These are phyloP conservation scores for Mimachlamys varia DNA, from an alignment of 2,888 invertebrate species.

Conservation along the genomic window DNA sequence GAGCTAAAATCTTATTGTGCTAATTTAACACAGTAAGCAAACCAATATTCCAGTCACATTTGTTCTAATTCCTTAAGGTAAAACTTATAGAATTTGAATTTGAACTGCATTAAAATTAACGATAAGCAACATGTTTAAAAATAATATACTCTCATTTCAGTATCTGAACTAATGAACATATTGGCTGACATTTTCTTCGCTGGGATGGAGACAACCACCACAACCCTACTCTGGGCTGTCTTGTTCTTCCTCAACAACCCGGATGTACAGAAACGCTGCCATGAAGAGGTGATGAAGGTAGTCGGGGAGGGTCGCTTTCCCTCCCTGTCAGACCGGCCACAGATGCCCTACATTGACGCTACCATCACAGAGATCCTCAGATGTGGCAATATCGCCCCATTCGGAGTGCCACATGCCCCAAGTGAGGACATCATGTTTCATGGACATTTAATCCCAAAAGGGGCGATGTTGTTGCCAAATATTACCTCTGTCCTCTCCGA, in stretches of 20 bases:
- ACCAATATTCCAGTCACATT: too few species aligned
- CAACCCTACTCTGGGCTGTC: conserved; percentile 46
- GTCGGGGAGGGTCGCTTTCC: conserved; percentile 1
- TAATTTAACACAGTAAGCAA: too few species aligned
- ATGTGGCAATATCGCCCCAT: background rate
- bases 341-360: conserved; percentile 32
- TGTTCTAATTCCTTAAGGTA: too few species aligned
- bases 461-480: background rate
- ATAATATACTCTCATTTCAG: background rate
- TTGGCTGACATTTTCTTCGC: conserved; percentile 52
- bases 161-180: background rate
- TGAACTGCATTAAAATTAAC: too few species aligned
- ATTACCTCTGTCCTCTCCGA: background rate
- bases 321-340: background rate
- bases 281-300: conserved; percentile 47
- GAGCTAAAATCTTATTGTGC: too few species aligned
- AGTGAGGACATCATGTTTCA: background rate
- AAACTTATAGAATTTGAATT: background rate
- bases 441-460: conserved; percentile 18
- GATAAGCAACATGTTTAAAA: too few species aligned
- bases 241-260: conserved; percentile 48
- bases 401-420: background rate
- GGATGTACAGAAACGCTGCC: conserved; percentile 51
- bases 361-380: conserved; percentile 4
- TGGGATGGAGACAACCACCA: conserved; percentile 51